These are phyloP conservation scores for Eulithis prunata DNA, from an alignment of 2,888 invertebrate genomes.

Conservation along the genomic window DNA sequence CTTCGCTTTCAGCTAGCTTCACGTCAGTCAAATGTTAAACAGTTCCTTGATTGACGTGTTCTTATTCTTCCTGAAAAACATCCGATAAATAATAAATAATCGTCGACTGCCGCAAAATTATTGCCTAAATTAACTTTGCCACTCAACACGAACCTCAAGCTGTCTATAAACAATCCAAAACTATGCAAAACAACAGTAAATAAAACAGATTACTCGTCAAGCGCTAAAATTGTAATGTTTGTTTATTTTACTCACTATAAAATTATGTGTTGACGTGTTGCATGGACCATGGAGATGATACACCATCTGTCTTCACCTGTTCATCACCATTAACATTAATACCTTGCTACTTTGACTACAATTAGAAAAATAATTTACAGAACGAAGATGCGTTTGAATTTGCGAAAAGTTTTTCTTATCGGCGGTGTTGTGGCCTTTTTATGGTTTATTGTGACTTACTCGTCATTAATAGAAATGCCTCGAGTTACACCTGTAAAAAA, in stretches of 20 bases:
- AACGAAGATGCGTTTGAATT: constrained; percentile 72
- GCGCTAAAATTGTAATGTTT: constrained; percentile 38
- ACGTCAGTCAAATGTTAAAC: no score
- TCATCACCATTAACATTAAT: constrained; percentile 18
- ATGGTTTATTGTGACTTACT: constrained; percentile 66
- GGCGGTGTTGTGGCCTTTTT: constrained; percentile 53
- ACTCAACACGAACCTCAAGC: background rate
- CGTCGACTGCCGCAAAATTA: no score
- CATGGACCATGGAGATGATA: constrained; percentile 38
- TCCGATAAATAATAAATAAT: no score
- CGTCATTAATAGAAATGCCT: constrained; percentile 58
- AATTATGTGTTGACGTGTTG: constrained; percentile 32
- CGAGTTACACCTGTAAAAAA: constrained; percentile 39
- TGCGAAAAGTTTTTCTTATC: constrained; percentile 60
- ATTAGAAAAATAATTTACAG: constrained; percentile 36
- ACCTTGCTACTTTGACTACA: background rate
- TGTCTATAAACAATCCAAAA: no score
- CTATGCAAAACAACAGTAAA: no score
- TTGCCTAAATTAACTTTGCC: no score
- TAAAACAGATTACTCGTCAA: background rate
- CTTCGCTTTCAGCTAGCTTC: no score
- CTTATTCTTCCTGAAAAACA: no score
- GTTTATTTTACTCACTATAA: constrained; percentile 30
- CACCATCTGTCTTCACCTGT: background rate
- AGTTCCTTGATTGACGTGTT: no score